Evolutionary conservation across 2,797 vertebrate genomes (phyloP).

Genomic region (Pseudocheirus occidentalis): DNA sequence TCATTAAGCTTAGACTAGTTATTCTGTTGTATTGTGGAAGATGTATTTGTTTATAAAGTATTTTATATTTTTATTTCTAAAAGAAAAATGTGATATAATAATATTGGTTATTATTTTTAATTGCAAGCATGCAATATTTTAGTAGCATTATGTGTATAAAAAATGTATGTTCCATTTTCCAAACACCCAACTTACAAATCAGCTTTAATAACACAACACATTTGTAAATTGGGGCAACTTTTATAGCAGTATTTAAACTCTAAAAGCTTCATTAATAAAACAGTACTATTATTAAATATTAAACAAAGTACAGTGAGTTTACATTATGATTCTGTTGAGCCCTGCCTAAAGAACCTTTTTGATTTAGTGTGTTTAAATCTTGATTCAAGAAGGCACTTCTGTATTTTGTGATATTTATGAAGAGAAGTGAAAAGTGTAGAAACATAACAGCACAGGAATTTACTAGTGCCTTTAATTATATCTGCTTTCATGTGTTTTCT

Average conservation of each 20-base stretch:
- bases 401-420: not conserved
- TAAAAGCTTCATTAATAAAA: not conserved
- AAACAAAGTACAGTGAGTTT: not conserved
- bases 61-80: not conserved
- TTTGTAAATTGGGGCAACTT: not conserved
- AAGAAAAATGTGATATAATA: not conserved
- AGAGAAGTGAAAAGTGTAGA: not conserved
- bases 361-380: not conserved
- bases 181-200: not conserved
- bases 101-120: not conserved
- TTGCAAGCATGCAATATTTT: not conserved
- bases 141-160: not conserved
- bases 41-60: not conserved
- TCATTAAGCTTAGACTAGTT: not conserved
- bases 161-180: not conserved
- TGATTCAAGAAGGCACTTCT: not conserved
- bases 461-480: not conserved
- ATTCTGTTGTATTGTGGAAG: not conserved
- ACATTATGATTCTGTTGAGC: not conserved
- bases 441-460: not conserved
- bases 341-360: not conserved
- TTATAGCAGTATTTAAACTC: not conserved
- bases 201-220: not conserved
- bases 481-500: not conserved
- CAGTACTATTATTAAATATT: not conserved